phyloP scores from a whole-genome alignment of 2,888 invertebrate genomes.

The Agriopis aurantiaria region DNA sequence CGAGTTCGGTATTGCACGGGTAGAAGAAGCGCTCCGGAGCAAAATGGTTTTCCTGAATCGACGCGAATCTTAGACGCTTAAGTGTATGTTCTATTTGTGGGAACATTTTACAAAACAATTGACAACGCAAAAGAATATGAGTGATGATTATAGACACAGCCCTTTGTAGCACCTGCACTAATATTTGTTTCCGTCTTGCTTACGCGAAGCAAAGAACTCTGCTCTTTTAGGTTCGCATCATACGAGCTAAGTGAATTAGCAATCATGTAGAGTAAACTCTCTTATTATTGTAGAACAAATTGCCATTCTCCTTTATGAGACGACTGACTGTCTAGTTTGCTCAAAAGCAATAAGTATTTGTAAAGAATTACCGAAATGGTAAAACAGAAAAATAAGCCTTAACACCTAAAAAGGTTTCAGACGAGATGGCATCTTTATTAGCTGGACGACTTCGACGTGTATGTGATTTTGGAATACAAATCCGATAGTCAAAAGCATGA shows the following conservation, averaged over 20 bases:
- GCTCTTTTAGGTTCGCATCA: slow-evolving; percentile 13
- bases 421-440: not conserved
- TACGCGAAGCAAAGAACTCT: slow-evolving; percentile 9
- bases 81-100: too few relatives aligned
- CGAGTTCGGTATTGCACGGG: slow-evolving; percentile 15
- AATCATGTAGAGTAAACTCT: slow-evolving; percentile 25
- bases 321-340: not conserved
- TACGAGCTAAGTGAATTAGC: slow-evolving; percentile 28
- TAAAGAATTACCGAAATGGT: slow-evolving; percentile 3
- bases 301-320: slow-evolving; percentile 14
- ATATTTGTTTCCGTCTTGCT: slow-evolving; percentile 15
- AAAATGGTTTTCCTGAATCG: too few relatives aligned
- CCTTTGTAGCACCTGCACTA: slow-evolving; percentile 13
- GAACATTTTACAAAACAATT: not conserved
- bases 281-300: slow-evolving; percentile 21
- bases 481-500: not conserved
- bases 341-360: not conserved
- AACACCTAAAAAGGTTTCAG: not conserved
- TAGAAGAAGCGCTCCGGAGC: not conserved
- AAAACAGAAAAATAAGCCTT: not conserved
- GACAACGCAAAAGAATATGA: not conserved
- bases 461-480: slow-evolving; percentile 1
- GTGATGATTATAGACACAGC: slow-evolving; percentile 4
- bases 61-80: too few relatives aligned
- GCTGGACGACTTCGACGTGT: not conserved